Evolutionary conservation across 2,888 invertebrate genomes (phyloP), one percentile per base, ranked within the genome.

Genomic region (Listrodromus nycthemerus): DNA sequence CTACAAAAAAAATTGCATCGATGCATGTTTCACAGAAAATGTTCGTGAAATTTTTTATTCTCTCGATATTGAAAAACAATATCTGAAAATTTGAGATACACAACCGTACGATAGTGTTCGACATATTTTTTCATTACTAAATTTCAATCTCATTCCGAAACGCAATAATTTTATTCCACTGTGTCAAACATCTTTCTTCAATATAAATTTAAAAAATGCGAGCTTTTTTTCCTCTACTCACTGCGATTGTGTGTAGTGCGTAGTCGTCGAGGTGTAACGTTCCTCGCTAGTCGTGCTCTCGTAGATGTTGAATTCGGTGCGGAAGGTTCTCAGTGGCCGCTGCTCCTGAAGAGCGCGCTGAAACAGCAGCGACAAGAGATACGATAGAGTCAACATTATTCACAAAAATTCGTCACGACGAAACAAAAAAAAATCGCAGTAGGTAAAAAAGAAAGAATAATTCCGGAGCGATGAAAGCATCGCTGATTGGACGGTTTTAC

Each of bases 231-330:
- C 27, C 33, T 66, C 76, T 83, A 96, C 96, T 96, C 94, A 96
- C 96, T 95, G 95, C 89, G 93, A 92, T 80, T 93, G 93, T 10
- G 92, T 95, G 93, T 95, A 96, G 88, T 96, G 96, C 13, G 96
- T 95, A 76, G 95, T 96, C 70, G 95, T 96, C 1, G 94, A 94
- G 37, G 94, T 93, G 80, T 94, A 94, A 80, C 95, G 95, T 90
- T 96, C 96, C 81, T 95, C 95, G 87, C 95, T 95, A 86, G 95
- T 95, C 87, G 95, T 95, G 93, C 96, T 95, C 92, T 95, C 95
- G 87, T 95, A 95, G 94, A 96, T 95, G 93, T 96, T 96, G 94
- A 97, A 97, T 93, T 97, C 97, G 85, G 97, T 97, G 89, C 97
- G 96, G 95, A 97, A 97, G 82, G 97, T 97, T 89, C 95, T 95